Evolutionary conservation across 1,140 invertebrate genomes (phyloP).

Genomic region (Proctacanthus coquilletti): DNA sequence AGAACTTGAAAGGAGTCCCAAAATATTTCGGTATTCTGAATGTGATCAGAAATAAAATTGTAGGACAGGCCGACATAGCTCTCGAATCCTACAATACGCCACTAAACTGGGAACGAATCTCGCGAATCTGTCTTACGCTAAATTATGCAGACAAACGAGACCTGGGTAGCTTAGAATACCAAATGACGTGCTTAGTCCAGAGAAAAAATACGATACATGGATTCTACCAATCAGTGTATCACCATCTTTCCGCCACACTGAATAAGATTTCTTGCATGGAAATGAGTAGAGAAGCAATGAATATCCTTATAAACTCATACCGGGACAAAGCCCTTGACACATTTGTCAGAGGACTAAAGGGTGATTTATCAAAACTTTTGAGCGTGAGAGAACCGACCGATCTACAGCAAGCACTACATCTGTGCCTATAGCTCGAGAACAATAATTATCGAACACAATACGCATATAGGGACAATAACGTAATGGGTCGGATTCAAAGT

Average conservation of each 20-base stretch:
- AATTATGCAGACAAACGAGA: neutral
- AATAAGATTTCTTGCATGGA: constrained; percentile 1
- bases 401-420: too few relatives aligned
- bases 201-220: neutral
- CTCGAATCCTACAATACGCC: constrained; percentile 5
- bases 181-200: constrained; percentile 1
- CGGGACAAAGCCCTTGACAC: constrained; percentile 1
- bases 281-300: neutral
- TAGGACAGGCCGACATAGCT: constrained; percentile 3
- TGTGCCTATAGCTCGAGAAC: too few relatives aligned
- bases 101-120: too few relatives aligned
- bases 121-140: too few relatives aligned
- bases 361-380: neutral
- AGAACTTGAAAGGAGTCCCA: constrained; percentile 1
- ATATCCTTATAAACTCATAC: neutral
- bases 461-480: too few relatives aligned
- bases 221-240: constrained; percentile 1
- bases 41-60: constrained; percentile 4
- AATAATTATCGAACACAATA: too few relatives aligned
- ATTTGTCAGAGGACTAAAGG: constrained; percentile 1
- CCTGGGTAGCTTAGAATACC: neutral
- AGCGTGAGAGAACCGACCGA: neutral
- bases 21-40: constrained; percentile 5
- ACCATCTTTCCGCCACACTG: neutral
- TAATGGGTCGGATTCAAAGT: too few relatives aligned